These are phyloP conservation scores for Peromyscus leucopus DNA, from an alignment of 2,113 vertebrate genomes.

Conservation along the genomic window DNA sequence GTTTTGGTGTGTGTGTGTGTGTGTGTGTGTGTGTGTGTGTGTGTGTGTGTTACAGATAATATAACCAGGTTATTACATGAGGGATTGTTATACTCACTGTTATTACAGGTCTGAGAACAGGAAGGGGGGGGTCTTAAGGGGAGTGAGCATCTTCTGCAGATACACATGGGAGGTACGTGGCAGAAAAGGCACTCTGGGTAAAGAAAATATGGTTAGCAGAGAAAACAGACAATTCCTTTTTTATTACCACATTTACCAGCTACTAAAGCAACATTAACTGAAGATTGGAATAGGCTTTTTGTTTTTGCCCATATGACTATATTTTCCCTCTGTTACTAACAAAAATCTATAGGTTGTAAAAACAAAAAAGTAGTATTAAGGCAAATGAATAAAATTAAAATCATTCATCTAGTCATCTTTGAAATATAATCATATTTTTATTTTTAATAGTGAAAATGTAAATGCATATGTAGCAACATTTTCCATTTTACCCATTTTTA, in stretches of 20 bases:
- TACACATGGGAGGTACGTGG: too few relatives aligned
- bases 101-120: not conserved
- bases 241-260: not conserved
- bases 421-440: not conserved
- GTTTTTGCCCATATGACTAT: not conserved
- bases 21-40: too few relatives aligned
- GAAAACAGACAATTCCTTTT: not conserved
- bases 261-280: not conserved
- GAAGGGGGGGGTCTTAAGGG: not conserved
- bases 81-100: not conserved
- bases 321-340: not conserved
- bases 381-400: conserved; percentile 5
- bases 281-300: not conserved
- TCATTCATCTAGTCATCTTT: not conserved
- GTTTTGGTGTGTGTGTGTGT: too few relatives aligned
- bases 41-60: not conserved
- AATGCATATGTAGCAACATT: not conserved
- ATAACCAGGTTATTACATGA: not conserved
- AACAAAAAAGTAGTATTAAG: conserved; percentile 12
- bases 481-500: not conserved
- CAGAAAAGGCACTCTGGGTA: not conserved
- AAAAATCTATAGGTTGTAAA: not conserved
- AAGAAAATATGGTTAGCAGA: not conserved
- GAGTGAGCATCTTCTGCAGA: not conserved
- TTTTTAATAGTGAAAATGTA: conserved; percentile 25